These are phyloP conservation scores for Suillia variegata DNA, from an alignment of 2,888 invertebrate genomes.

Conservation along the genomic window DNA sequence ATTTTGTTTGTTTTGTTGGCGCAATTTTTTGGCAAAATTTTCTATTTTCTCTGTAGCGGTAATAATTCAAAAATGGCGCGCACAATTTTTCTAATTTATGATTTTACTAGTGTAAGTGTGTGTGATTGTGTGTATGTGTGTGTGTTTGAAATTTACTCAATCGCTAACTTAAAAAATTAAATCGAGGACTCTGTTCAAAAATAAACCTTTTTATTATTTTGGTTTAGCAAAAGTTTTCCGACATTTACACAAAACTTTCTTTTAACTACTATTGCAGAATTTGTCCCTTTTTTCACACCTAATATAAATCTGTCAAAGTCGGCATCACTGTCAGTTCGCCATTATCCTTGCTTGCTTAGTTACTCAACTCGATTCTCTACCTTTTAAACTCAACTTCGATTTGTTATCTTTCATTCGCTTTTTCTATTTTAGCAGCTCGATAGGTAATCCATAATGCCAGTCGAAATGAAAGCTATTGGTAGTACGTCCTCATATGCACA, in stretches of 20 bases:
- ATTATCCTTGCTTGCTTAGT: not conserved
- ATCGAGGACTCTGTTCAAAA: too few relatives aligned
- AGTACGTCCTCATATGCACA: not conserved
- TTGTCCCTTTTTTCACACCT: not conserved
- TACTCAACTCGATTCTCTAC: too few relatives aligned
- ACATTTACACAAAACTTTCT: too few relatives aligned
- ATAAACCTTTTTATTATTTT: too few relatives aligned
- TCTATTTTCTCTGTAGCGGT: slow-evolving; percentile 4
- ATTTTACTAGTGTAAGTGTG: too few relatives aligned
- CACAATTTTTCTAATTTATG: too few relatives aligned
- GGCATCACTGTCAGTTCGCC: slow-evolving; percentile 11
- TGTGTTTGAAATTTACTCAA: too few relatives aligned
- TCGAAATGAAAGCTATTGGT: slow-evolving; percentile 7
- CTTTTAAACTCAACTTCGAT: too few relatives aligned
- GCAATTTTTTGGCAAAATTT: slow-evolving; percentile 11
- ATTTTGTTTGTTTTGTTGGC: not conserved
- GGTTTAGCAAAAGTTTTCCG: too few relatives aligned
- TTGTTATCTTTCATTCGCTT: not conserved
- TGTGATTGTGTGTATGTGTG: too few relatives aligned
- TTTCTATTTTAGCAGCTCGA: not conserved
- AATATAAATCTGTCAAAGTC: not conserved
- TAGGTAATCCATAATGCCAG: slow-evolving; percentile 18
- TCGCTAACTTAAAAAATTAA: too few relatives aligned
- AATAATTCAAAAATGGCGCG: slow-evolving; percentile 6
- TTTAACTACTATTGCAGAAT: too few relatives aligned